Evolutionary conservation across 2,888 invertebrate genomes (phyloP).

Genomic region (Loripinus fragilis): DNA sequence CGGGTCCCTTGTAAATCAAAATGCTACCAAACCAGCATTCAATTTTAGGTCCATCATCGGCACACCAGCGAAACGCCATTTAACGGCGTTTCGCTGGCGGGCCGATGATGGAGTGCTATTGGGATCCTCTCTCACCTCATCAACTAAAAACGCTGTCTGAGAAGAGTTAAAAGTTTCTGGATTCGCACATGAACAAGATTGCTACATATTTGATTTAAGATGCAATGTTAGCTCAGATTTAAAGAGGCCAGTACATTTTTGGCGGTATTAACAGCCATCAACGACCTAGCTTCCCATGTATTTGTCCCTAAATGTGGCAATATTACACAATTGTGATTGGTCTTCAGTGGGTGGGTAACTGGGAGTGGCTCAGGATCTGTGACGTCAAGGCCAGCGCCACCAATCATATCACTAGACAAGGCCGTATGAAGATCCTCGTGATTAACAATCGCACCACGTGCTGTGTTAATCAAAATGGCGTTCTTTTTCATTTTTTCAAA

Average conservation of each 20-base stretch:
- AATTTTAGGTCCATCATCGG: no score
- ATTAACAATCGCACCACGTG: slow-evolving; percentile 87
- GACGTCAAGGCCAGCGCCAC: slow-evolving; percentile 95
- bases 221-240: background rate
- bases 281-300: slow-evolving; percentile 89
- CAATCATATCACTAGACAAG: slow-evolving; percentile 88
- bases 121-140: no score
- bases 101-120: no score
- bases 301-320: slow-evolving; percentile 95
- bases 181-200: no score
- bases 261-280: slow-evolving; percentile 91
- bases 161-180: no score
- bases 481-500: slow-evolving; percentile 94
- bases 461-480: slow-evolving; percentile 94
- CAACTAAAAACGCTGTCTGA: no score
- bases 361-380: slow-evolving; percentile 95
- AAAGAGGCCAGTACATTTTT: slow-evolving; percentile 88
- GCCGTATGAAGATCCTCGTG: slow-evolving; percentile 91
- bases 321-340: slow-evolving; percentile 91
- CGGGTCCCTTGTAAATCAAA: no score
- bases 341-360: slow-evolving; percentile 89
- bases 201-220: no score
- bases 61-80: no score
- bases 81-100: no score
- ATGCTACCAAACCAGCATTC: no score